Base-by-base conservation (phyloP, 2,888 invertebrate genomes). In the Drosophila barbarae region DNA sequence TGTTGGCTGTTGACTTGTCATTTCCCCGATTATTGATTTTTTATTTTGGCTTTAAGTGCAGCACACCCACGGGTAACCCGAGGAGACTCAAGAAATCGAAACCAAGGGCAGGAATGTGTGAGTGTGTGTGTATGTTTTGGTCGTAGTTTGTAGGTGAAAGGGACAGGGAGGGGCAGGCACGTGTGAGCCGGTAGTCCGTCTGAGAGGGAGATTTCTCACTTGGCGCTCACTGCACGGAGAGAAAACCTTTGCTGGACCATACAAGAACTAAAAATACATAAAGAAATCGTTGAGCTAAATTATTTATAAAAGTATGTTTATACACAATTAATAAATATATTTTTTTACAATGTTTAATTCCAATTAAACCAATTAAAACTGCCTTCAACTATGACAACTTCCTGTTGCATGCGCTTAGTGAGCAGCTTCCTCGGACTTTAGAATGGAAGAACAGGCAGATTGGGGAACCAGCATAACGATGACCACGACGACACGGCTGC, bases 11-110 rank as follows among this genome's bases (percentile, higher is more conserved):
- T 78, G 76, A 76, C 74, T 79, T 76, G 77, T 72, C 79, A 82
- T 78, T 77, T 71, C 59, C 73, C 74, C 77, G 79, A 75, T 78
- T 79, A 79, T 79, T 82, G 79, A 79, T 79, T 82, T 79, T 56
- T 79, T 69, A 68, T 69, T 63, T 63, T 50, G 77, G 71, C 75
- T 73, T 72, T 73, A 73, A 75, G 77, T 79, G 79, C 70, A 79
- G 55, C 70, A 70, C 59, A 69, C 72, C 78, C 74, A 57, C 57
- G 70, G 69, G 77, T 74, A 76, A 78, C 71, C 59, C 69, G 71
- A 76, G 44, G 42, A 65, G 68, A 51, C 69, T 56, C 50, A 71
- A 69, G 61, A 66, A 46, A 67, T 49, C 67, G 63, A 66, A 49
- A 70, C 52, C 69, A 69, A 46, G 42, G 66, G 53, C 49, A 61